These are phyloP conservation scores for Chiloscyllium plagiosum DNA, from an alignment of 2,113 vertebrate species.

Conservation along the genomic window DNA sequence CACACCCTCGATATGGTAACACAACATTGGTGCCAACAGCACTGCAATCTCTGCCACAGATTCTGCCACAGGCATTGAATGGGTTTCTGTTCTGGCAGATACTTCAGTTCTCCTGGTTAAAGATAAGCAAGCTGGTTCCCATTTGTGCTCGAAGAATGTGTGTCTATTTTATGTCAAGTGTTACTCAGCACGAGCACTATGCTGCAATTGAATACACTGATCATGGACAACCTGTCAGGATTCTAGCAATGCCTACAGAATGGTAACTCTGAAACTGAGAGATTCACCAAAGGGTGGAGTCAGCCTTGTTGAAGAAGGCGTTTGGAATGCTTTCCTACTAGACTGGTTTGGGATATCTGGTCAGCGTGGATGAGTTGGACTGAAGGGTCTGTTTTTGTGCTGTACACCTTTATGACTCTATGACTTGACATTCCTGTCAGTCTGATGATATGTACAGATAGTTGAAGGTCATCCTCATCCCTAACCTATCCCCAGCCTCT, in stretches of 20 bases:
- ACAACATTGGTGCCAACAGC: not conserved
- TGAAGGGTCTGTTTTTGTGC: too few species aligned
- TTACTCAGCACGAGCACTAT: not conserved
- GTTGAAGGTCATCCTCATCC: not conserved
- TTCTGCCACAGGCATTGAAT: not conserved
- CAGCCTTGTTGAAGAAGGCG: too few species aligned
- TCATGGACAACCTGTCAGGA: not conserved
- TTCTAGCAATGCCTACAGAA: not conserved
- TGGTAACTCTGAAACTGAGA: not conserved
- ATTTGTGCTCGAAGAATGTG: not conserved
- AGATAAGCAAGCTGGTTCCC: not conserved
- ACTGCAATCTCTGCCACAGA: not conserved
- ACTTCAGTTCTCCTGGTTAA: not conserved
- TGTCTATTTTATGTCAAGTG: not conserved
- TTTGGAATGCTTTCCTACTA: not conserved
- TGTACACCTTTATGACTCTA: too few species aligned
- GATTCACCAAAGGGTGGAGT: not conserved
- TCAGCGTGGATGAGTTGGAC: too few species aligned
- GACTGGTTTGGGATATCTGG: too few species aligned
- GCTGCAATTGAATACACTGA: not conserved
- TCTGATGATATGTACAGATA: not conserved
- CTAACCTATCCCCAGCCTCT: not conserved
- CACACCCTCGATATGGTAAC: not conserved
- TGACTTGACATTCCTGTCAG: not conserved
- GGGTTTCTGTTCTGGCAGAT: not conserved